phyloP scores from a whole-genome alignment of 2,797 vertebrate species.

The Phaenicophaeus curvirostris region DNA sequence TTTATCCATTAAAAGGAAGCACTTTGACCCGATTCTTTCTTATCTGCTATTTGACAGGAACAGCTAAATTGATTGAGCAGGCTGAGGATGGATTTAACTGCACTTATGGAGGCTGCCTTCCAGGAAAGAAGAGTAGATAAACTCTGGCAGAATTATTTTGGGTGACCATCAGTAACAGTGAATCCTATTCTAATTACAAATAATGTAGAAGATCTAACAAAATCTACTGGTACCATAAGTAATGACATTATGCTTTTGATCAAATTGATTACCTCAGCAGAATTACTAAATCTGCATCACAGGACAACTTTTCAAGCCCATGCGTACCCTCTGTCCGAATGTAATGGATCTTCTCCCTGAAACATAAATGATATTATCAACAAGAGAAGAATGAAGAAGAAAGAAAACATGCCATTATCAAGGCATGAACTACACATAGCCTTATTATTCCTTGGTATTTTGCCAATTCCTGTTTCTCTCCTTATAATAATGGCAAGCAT shows the following conservation, averaged over 20 bases:
- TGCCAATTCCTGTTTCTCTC: not conserved
- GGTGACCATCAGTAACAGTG: not conserved
- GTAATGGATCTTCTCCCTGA: constrained; percentile 98
- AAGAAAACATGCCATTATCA: not conserved
- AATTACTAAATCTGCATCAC: constrained; percentile 96
- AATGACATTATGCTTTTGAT: not conserved
- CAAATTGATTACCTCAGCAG: constrained; percentile 85
- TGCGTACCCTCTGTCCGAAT: constrained; percentile 93
- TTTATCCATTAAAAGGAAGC: not conserved
- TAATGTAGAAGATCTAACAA: not conserved
- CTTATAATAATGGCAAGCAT: not conserved
- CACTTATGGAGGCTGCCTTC: not conserved
- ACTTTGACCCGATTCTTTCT: not conserved
- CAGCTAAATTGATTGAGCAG: not conserved
- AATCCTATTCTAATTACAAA: not conserved
- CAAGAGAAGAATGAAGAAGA: not conserved
- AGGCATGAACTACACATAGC: not conserved
- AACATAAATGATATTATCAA: not conserved
- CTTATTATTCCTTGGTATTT: not conserved
- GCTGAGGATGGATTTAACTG: not conserved
- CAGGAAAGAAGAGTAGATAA: not conserved
- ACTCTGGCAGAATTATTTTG: not conserved
- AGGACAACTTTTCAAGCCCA: constrained; percentile 94
- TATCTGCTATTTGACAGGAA: not conserved
- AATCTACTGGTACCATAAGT: not conserved